Base-by-base conservation (phyloP, 2,888 invertebrate species). In the Mongoloraphidia duomilia region DNA sequence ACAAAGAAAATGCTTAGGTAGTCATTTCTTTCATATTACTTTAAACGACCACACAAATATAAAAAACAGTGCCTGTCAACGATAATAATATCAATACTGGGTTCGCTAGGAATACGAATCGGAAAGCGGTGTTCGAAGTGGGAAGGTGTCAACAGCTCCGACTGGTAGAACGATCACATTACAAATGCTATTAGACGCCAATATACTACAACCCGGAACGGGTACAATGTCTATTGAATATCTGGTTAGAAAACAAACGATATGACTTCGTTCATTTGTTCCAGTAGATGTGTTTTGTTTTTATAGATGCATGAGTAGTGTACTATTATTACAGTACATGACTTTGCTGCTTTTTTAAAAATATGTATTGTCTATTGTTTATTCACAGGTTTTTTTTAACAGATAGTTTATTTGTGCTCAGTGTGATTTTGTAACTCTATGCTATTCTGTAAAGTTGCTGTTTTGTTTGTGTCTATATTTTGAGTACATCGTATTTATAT, bases 201-300 rank as follows among this genome's bases (percentile, higher is more conserved):
- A 86, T 63, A 82, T 92, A 62, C 72, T 92, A 52, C 80, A 85
- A 60, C 83, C 91, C 42, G 91, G 90, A 40, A 80, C 79, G 62
- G 86, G 85, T 40, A 75, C 83, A 47, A 84, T 93, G 82, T 85
- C 90, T 46, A 86, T 92, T 59, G 91, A 92, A 65, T 92, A 92
- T 69, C 73, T 92, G 76, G 89, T 87, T 42, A 48, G 48, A 72
- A 65, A 63, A 58, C 52, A 47, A 12, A 48, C 49, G 34, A 34
- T 42, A 35, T 39, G 45, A 17, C 12, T 38, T 50, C 47, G 50
- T 50, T 50, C 48, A 41, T 39, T 43, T 48, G 50, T 47, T 40
- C 13, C 41, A 40, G 26, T 40, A 40, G 43, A 43, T 33, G 33
- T 43, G 17, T 11, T 43, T 33, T 37, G 10, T 26, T 44, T 45